Percentiles rank a stretch among this genome's conserved stretches.
Evolutionary conservation across 2,113 vertebrate species (phyloP).

Genomic region (Tragelaphus imberbis): DNA sequence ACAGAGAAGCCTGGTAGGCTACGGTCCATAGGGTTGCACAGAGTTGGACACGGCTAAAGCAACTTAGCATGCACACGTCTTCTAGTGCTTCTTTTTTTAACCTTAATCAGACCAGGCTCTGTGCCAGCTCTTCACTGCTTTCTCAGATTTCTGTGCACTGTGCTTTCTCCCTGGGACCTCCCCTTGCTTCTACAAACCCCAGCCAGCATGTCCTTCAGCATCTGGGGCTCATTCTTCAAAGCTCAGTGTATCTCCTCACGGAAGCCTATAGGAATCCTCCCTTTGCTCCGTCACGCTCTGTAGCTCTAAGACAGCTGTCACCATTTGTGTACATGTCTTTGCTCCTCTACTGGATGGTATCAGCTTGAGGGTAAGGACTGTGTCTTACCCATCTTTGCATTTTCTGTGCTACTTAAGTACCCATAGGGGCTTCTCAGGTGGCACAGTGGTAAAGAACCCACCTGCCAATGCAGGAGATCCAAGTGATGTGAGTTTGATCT

Average conservation of each 20-base stretch:
- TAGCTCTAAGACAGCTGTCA: no score
- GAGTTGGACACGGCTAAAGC: background rate
- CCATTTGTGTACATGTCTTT: background rate
- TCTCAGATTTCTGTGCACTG: background rate
- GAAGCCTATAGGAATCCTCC: background rate
- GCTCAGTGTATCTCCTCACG: background rate
- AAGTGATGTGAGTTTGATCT: background rate
- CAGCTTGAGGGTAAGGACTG: background rate
- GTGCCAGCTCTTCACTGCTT: background rate
- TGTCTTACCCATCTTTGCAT: background rate
- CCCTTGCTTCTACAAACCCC: background rate
- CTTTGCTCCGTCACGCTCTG: accelerated
- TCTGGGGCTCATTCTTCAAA: background rate
- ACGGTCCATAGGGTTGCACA: background rate
- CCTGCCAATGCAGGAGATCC: background rate
- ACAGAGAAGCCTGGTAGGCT: background rate
- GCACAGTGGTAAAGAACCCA: background rate
- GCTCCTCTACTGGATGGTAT: background rate
- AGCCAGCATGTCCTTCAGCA: background rate
- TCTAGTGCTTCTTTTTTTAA: background rate
- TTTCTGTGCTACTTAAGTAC: background rate
- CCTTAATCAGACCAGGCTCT: background rate
- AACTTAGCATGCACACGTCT: background rate
- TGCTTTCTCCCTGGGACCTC: background rate
- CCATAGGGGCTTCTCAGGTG: background rate